phyloP scores from a whole-genome alignment of 2,797 vertebrate genomes.

The Sebastolobus alascanus region DNA sequence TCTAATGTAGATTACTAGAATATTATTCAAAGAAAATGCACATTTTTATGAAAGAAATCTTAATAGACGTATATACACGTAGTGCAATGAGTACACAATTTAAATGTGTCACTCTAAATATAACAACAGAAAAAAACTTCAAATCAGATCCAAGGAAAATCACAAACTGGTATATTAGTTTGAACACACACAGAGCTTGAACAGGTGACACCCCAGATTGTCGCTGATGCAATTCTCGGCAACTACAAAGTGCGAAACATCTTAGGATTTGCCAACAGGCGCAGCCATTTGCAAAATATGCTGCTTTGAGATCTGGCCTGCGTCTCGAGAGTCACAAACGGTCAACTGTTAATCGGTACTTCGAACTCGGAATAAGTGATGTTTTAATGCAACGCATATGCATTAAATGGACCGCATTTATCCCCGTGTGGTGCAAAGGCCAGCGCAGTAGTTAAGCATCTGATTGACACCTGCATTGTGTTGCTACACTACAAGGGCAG shows the following conservation, averaged over 20 bases:
- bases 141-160: conserved; percentile 5
- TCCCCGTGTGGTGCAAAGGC: conserved; percentile 33
- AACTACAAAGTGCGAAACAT: conserved; percentile 16
- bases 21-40: neutral
- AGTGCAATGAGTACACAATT: neutral
- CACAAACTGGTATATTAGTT: conserved; percentile 13
- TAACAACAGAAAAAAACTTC: neutral
- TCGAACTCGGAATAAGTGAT: neutral
- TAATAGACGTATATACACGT: no score
- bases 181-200: conserved; percentile 29
- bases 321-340: conserved; percentile 21
- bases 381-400: conserved; percentile 6
- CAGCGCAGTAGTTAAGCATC: conserved; percentile 26
- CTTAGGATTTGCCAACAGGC: neutral
- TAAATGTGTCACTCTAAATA: neutral
- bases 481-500: conserved; percentile 37
- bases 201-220: conserved; percentile 46
- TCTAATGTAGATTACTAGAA: neutral
- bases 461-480: conserved; percentile 50
- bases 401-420: neutral
- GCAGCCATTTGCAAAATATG: conserved; percentile 43
- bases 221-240: conserved; percentile 42
- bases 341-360: conserved; percentile 10
- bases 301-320: conserved; percentile 20
- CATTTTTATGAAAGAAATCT: neutral